Percentiles rank a stretch among this genome's conserved stretches.
Evolutionary conservation across 2,797 vertebrate genomes (phyloP).

Genomic region (Coreius guichenoti): DNA sequence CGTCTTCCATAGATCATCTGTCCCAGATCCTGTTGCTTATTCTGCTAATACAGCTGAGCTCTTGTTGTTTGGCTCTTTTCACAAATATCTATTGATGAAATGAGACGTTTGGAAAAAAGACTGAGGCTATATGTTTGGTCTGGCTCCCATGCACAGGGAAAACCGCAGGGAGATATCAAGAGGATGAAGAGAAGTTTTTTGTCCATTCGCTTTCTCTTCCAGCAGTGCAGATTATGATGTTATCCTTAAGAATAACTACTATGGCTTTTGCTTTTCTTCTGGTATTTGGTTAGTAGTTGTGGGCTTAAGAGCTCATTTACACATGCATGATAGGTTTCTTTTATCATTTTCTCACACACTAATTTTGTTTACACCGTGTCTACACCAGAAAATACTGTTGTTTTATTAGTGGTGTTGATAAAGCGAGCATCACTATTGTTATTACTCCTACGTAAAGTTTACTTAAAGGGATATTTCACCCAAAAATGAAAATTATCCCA

Average conservation of each 20-base stretch:
- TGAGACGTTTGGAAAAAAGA: conserved; percentile 23
- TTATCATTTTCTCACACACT: background rate
- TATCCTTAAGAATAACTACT: conserved; percentile 13
- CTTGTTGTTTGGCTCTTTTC: conserved; percentile 30
- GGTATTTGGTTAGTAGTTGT: conserved; percentile 17
- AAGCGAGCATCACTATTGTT: background rate
- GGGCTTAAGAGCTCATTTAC: conserved; percentile 16
- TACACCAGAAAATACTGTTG: background rate
- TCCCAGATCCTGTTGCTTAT: background rate
- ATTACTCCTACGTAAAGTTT: too few species aligned
- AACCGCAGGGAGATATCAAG: conserved; percentile 23
- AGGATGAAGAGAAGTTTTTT: conserved; percentile 11
- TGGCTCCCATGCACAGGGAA: conserved; percentile 32
- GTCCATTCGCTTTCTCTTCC: background rate
- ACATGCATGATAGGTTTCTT: background rate
- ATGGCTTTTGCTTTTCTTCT: conserved; percentile 19
- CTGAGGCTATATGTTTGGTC: conserved; percentile 48
- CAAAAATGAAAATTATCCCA: too few species aligned
- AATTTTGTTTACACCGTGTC: background rate
- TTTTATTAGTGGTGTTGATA: background rate
- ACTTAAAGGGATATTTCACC: too few species aligned
- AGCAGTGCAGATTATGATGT: conserved; percentile 23
- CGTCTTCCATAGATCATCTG: conserved; percentile 47
- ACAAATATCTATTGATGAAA: conserved; percentile 51
- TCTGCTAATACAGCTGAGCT: conserved; percentile 13